phyloP scores from a whole-genome alignment of 2,888 invertebrate species.

The Parapristionchus giblindavisi region DNA sequence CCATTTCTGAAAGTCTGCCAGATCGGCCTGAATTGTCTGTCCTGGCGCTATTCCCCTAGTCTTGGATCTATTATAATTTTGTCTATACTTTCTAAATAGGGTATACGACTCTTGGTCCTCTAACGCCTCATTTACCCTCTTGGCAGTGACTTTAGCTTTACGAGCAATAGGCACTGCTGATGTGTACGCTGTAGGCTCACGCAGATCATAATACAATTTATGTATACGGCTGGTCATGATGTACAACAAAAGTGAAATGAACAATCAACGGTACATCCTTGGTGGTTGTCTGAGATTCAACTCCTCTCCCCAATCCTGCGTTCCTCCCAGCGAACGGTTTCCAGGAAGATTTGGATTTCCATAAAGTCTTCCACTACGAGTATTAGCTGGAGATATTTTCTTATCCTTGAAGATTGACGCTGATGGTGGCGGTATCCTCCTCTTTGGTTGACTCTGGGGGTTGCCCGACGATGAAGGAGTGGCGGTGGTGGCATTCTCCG shows the following conservation, averaged over 20 bases:
- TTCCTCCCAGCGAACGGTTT: neutral
- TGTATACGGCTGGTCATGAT: neutral
- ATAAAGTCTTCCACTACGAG: neutral
- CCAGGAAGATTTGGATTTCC: neutral
- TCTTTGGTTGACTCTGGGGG: too few relatives aligned
- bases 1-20: constrained; percentile 5
- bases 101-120: neutral
- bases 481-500: too few relatives aligned
- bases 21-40: neutral
- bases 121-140: neutral
- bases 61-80: neutral
- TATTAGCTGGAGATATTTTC: neutral
- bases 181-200: neutral
- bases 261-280: too few relatives aligned
- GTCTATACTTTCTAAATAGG: neutral
- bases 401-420: too few relatives aligned
- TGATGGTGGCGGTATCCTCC: too few relatives aligned
- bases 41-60: neutral
- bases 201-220: constrained; percentile 3
- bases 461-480: too few relatives aligned
- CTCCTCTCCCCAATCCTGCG: too few relatives aligned
- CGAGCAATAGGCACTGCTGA: neutral
- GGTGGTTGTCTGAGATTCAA: too few relatives aligned
- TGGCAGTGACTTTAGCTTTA: neutral
- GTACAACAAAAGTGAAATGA: too few relatives aligned